Evolutionary conservation across 2,888 invertebrate species (phyloP).

Genomic region (Atrina japonica): DNA sequence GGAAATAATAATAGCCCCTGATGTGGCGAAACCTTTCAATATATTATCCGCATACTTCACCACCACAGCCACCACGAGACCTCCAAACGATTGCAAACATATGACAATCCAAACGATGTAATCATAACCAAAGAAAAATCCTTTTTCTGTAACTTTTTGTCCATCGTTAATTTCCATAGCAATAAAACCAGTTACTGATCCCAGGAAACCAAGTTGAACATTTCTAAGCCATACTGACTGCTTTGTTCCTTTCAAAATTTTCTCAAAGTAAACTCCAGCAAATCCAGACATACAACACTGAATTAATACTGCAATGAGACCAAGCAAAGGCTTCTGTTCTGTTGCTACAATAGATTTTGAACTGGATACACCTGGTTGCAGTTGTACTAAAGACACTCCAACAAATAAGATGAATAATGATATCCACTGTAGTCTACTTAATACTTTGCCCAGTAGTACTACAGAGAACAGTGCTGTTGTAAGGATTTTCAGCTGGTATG

Average conservation of each 20-base stretch:
- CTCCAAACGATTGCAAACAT: constrained; percentile 93
- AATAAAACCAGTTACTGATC: constrained; percentile 93
- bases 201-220: constrained; percentile 95
- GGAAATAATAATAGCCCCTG: constrained; percentile 96
- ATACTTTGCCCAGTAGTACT: constrained; percentile 79
- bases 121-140: constrained; percentile 86
- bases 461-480: constrained; percentile 83
- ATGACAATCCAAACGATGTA: constrained; percentile 88
- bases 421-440: constrained; percentile 81
- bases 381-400: constrained; percentile 82
- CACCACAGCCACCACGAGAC: constrained; percentile 97
- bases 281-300: constrained; percentile 95
- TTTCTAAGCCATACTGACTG: constrained; percentile 97
- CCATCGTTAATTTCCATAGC: constrained; percentile 85
- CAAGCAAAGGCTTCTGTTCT: constrained; percentile 71
- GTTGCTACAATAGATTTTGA: constrained; percentile 28
- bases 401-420: constrained; percentile 81
- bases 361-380: constrained; percentile 60
- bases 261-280: constrained; percentile 99
- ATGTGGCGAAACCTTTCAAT: constrained; percentile 95
- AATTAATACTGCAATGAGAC: constrained; percentile 75
- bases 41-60: constrained; percentile 99
- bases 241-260: constrained; percentile 92
- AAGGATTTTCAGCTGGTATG: constrained; percentile 83
- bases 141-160: constrained; percentile 82